A percentile compares a stretch with the other conserved stretches of the same genome.
These are phyloP conservation scores for Oreortyx pictus DNA, from an alignment of 2,797 vertebrate species.

Conservation along the genomic window DNA sequence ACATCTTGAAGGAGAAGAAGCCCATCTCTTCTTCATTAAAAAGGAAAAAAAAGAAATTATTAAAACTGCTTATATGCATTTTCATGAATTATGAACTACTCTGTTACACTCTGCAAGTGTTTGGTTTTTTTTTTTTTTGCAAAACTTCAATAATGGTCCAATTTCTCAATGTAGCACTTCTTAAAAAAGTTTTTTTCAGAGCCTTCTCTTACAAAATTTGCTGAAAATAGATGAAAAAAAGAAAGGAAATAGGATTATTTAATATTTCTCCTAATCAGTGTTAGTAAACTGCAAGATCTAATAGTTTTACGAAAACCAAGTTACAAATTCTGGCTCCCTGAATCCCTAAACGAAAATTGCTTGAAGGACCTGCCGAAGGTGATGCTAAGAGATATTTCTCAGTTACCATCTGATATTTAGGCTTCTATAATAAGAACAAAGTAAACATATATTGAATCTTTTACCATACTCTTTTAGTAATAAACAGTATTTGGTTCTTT, in stretches of 20 bases:
- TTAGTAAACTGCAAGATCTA: not conserved
- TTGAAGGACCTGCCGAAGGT: not conserved
- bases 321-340: not conserved
- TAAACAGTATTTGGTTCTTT: not conserved
- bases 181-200: not conserved
- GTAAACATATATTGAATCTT: not conserved
- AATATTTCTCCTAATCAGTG: not conserved
- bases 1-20: conserved; percentile 60
- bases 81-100: conserved; percentile 46
- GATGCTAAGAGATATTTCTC: not conserved
- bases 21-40: conserved; percentile 45
- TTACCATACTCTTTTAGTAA: not conserved
- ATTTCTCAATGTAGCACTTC: not conserved
- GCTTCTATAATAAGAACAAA: not conserved
- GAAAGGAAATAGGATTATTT: not conserved
- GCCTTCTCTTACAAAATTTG: not conserved
- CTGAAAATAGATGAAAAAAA: not conserved
- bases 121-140: not conserved
- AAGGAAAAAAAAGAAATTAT: not conserved
- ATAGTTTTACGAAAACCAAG: not conserved
- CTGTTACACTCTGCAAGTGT: not conserved
- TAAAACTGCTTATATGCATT: conserved; percentile 39
- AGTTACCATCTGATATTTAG: not conserved
- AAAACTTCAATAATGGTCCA: conserved; percentile 27
- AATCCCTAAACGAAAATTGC: not conserved